Conservation (phyloP, 1,140 invertebrate genomes). For the Zophobas morio region DNA sequence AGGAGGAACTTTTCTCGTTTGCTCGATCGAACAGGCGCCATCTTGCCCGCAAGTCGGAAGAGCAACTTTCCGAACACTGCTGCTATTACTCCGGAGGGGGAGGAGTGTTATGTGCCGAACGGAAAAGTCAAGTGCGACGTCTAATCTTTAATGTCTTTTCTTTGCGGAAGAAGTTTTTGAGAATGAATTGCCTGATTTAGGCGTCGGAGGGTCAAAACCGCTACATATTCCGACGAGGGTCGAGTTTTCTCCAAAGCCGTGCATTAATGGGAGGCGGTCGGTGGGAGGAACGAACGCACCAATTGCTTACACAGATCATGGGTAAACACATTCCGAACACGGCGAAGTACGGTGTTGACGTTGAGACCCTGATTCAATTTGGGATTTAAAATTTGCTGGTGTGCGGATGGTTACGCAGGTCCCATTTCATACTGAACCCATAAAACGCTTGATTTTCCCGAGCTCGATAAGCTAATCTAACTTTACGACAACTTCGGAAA, state of each 20-base stretch:
- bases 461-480: conserved; percentile 42
- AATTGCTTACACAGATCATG: conserved; percentile 35
- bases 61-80: too few species aligned
- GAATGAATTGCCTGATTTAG: too few species aligned
- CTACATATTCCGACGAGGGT: neutral
- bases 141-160: too few species aligned
- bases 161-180: too few species aligned
- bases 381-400: conserved; percentile 36
- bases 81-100: neutral
- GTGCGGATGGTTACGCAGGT: conserved; percentile 26
- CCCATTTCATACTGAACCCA: conserved; percentile 26
- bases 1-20: neutral
- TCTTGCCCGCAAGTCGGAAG: too few species aligned
- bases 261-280: neutral
- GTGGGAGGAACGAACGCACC: neutral
- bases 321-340: conserved; percentile 24
- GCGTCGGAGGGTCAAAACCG: neutral
- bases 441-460: conserved; percentile 39
- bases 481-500: conserved; percentile 39
- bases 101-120: too few species aligned
- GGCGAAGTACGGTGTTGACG: conserved; percentile 37
- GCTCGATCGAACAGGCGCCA: neutral
- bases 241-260: conserved; percentile 21
- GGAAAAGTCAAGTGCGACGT: too few species aligned
- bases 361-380: conserved; percentile 29